Evolutionary conservation across 53 echinoderm and acorn worm species (phyloP), one percentile per base, ranked within the genome.

Genomic region (Actinopyga echinites): DNA sequence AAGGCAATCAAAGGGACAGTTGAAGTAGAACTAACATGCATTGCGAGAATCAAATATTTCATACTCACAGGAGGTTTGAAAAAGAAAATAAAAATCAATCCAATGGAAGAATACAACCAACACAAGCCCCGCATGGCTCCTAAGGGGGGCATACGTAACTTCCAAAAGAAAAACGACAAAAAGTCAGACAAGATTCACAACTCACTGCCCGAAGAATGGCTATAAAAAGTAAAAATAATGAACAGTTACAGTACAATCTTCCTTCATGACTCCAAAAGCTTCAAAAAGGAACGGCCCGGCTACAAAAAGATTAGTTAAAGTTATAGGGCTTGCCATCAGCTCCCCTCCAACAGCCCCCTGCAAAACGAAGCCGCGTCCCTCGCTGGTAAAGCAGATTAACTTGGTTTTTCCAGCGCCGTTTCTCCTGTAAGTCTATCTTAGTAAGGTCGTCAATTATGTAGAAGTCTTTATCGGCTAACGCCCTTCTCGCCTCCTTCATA

Each of bases 401-500:
- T 23, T 65, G 24, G 13, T 11, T 65, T 13, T 22, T 11, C 65
- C 65, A 65, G 10, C n/a, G 32, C 34, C 74, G 12, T 20, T n/a
- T n/a, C n/a, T n/a, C n/a, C n/a, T n/a, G n/a, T n/a, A n/a, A n/a
- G n/a, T n/a, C n/a, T n/a, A n/a, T 24, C 21, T 20, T 10, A 31
- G 74, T 73, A 13, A 73, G 37, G 74, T 73, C 74, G 11, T 73
- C 74, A 25, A 73, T 4, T 11, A 73, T 73, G 45, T 73, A 36
- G 34, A 31, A 73, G 13, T 73, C 74, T 36, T 73, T 73, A 36
- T 24, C 74, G 19, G 38, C 45, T 36, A 73, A 44, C 33, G 33
- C 37, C 74, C 34, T 10, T 36, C 74, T 73, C n/a, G 74, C 74
- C 28, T 36, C 34, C 74, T 73, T 73, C 74, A 73, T 73, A 10